phyloP scores from a whole-genome alignment of 2,888 invertebrate genomes.

The Caenorhabditis becei region DNA sequence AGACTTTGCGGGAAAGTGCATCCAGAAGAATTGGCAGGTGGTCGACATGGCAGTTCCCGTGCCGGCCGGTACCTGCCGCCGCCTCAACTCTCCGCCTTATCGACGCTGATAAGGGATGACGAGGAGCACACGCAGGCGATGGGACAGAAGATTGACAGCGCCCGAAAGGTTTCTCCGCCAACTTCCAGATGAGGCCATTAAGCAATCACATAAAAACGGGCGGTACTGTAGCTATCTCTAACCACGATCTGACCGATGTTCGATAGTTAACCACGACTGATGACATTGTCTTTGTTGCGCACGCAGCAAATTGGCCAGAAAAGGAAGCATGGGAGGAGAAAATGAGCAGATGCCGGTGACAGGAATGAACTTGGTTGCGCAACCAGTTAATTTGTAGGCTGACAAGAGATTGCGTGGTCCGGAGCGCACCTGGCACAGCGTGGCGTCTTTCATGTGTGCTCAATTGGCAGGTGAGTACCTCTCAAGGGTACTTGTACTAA shows the following conservation, averaged over 20 bases:
- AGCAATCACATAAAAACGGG: slow-evolving; percentile 39
- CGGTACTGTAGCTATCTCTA: slow-evolving; percentile 56
- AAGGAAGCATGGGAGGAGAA: not conserved
- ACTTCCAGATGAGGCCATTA: slow-evolving; percentile 32
- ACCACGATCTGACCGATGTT: slow-evolving; percentile 46
- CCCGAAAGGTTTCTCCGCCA: not conserved
- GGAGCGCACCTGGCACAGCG: not conserved
- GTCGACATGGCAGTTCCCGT: slow-evolving; percentile 51
- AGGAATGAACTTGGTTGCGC: slow-evolving; percentile 38
- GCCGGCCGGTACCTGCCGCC: slow-evolving; percentile 53
- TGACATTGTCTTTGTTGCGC: slow-evolving; percentile 53
- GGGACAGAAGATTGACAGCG: slow-evolving; percentile 27
- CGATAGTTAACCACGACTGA: slow-evolving; percentile 33
- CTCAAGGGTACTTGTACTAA: slow-evolving; percentile 27
- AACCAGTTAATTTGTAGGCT: slow-evolving; percentile 24
- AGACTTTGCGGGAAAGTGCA: slow-evolving; percentile 51
- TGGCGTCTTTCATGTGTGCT: slow-evolving; percentile 22
- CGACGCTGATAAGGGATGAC: slow-evolving; percentile 35
- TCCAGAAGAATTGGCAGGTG: slow-evolving; percentile 54
- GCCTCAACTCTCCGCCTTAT: slow-evolving; percentile 25
- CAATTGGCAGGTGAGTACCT: slow-evolving; percentile 18
- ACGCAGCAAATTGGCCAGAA: not conserved
- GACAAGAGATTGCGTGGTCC: slow-evolving; percentile 1
- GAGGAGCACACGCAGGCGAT: slow-evolving; percentile 30
- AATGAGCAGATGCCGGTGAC: slow-evolving; percentile 41